Percentiles rank a stretch among this genome's conserved stretches.
Conservation (phyloP, 2,888 invertebrate species). For the Cyclophora albipunctata region DNA sequence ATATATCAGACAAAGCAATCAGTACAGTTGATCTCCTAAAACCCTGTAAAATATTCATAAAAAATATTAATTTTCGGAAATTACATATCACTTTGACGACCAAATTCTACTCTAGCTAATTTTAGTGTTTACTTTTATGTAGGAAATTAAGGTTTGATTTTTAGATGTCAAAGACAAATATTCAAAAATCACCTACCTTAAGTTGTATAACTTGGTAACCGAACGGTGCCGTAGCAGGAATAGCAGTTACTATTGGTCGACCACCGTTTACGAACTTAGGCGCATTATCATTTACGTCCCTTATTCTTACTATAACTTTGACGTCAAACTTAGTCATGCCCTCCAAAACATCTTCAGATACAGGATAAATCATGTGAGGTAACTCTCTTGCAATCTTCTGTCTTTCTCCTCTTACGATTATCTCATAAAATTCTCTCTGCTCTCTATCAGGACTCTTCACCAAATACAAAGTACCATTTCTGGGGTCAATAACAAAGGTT, state of each 20-base stretch:
- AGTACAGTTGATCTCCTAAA: too few species aligned
- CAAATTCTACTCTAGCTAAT: too few species aligned
- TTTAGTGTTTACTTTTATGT: too few species aligned
- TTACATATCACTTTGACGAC: too few species aligned
- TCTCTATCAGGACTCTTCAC: conserved; percentile 86
- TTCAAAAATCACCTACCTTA: conserved; percentile 57
- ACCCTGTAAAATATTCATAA: too few species aligned
- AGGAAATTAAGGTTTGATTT: not conserved
- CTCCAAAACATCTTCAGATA: conserved; percentile 81
- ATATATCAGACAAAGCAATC: too few species aligned
- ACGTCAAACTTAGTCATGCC: conserved; percentile 86
- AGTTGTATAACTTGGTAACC: conserved; percentile 87
- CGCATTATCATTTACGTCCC: conserved; percentile 88
- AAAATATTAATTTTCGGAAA: too few species aligned
- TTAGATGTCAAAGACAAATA: not conserved
- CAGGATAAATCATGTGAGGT: conserved; percentile 85
- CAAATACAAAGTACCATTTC: conserved; percentile 84
- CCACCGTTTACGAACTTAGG: conserved; percentile 85
- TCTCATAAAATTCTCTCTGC: conserved; percentile 77
- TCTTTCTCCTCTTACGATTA: conserved; percentile 66
- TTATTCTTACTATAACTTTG: conserved; percentile 83
- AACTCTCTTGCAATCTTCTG: conserved; percentile 79
- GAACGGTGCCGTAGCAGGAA: conserved; percentile 86
- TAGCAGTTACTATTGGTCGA: conserved; percentile 86
- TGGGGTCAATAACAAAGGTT: conserved; percentile 83